phyloP scores from a whole-genome alignment of 2,888 invertebrate genomes.

The Baronia brevicornis region DNA sequence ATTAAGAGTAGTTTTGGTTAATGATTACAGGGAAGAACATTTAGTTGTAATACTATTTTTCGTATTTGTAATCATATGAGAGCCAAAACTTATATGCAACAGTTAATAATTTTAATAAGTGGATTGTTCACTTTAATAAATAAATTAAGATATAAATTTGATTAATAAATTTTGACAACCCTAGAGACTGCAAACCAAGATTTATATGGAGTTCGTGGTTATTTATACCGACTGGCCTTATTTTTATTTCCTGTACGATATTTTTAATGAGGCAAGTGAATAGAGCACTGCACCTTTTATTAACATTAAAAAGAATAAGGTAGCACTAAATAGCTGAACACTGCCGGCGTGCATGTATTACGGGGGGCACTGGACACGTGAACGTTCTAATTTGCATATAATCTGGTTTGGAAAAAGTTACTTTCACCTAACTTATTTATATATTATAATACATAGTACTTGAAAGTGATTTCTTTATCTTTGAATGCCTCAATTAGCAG shows the following conservation, averaged over 20 bases:
- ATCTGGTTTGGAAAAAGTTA: no score
- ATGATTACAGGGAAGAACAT: no score
- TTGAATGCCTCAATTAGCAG: no score
- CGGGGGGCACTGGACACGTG: no score
- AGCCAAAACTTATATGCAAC: no score
- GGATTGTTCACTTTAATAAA: background rate
- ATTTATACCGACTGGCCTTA: conserved; percentile 63
- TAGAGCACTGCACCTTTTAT: conserved; percentile 60
- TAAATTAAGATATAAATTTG: no score
- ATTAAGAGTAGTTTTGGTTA: no score
- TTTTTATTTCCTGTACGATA: conserved; percentile 71
- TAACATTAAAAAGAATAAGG: conserved; percentile 58
- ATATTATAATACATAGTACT: no score
- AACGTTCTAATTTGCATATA: no score
- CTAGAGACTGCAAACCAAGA: conserved; percentile 61
- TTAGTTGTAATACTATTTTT: no score
- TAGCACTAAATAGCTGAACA: conserved; percentile 35
- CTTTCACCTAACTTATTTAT: no score
- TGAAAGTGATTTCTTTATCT: no score
- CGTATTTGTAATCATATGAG: background rate
- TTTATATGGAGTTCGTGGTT: conserved; percentile 62
- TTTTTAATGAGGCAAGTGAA: conserved; percentile 71
- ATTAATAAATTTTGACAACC: conserved; percentile 55
- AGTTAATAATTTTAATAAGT: background rate
- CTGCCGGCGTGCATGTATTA: conserved; percentile 27